A percentile compares a stretch with the other conserved stretches of the same genome.
Evolutionary conservation across 2,888 invertebrate genomes (phyloP).

Genomic region (Ametastegia equiseti): DNA sequence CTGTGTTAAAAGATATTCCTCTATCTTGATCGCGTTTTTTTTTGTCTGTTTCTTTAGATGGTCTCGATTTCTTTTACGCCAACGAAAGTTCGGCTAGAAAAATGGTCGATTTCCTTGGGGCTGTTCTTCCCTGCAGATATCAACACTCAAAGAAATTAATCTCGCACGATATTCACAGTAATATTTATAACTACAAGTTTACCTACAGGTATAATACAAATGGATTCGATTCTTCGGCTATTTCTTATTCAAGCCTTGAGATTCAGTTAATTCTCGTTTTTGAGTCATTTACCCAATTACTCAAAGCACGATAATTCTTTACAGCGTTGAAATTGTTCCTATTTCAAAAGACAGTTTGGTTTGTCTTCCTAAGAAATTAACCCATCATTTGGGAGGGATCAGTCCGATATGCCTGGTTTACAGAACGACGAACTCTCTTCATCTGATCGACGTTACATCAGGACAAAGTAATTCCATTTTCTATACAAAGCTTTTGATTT

Average conservation of each 20-base stretch:
- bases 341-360: slow-evolving; percentile 96
- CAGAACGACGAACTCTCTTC: slow-evolving; percentile 92
- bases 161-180: slow-evolving; percentile 98
- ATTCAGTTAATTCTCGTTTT: neutral
- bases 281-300: neutral
- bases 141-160: slow-evolving; percentile 96
- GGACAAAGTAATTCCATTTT: slow-evolving; percentile 86
- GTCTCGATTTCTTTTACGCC: slow-evolving; percentile 96
- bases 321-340: slow-evolving; percentile 95
- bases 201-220: slow-evolving; percentile 80
- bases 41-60: slow-evolving; percentile 79
- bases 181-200: slow-evolving; percentile 97
- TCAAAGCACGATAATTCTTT: slow-evolving; percentile 65
- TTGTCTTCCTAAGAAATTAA: slow-evolving; percentile 91
- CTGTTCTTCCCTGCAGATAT: slow-evolving; percentile 92
- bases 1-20: neutral
- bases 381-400: slow-evolving; percentile 92
- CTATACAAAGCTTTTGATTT: too few species aligned
- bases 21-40: slow-evolving; percentile 14
- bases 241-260: neutral
- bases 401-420: slow-evolving; percentile 92
- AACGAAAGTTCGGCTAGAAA: slow-evolving; percentile 94
- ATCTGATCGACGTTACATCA: slow-evolving; percentile 94
- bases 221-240: neutral
- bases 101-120: slow-evolving; percentile 94